Evolutionary conservation across 1,140 invertebrate species (phyloP), one percentile per base, ranked within the genome.

Genomic region (Euwallacea similis): DNA sequence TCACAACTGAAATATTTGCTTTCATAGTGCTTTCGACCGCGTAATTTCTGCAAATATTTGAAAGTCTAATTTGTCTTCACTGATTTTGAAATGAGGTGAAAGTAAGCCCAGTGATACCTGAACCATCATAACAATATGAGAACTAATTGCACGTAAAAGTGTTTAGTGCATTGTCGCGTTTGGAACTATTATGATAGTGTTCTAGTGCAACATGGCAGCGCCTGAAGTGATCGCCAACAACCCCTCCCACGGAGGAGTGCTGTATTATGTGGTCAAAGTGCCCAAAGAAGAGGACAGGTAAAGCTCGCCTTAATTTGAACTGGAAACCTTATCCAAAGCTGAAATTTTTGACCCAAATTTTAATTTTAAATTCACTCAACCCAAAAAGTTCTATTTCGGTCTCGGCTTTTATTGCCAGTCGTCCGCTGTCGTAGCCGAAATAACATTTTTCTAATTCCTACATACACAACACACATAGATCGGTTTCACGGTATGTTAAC

Each of bases 231-330:
- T 82, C 78, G 80, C 81, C 62, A 82, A 81, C 64, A 86, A 84
- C 83, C 81, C 84, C 42, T 82, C 83, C 13, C 85, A 86, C 76
- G 85, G 85, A 71, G 85, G 85, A 54, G 80, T 86, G 64, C 76
- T 86, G 41, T 86, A 86, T 76, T 86, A 86, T 77, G 85, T 86
- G 16, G 84, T 86, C 42, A 85, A 82, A 71, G 85, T 85, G 43
- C 85, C 85, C 0, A 82, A 79, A 72, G 81, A 83, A 15, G 76
- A 75, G 59, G 58, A 72, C 44, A 71, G 73, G 73, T 75, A 65
- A 59, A 50, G 46, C 13, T 50, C 9, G 46, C 6, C 3, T 0
- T 42, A 60, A 41, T 42, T 60, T 42, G 10, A 42, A 11, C 33
- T 15, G 9, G 9, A 8, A 56, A 21, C 15, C 15, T 56, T 8